Base-by-base conservation (phyloP, 1,140 invertebrate species). In the Conus betulinus region DNA sequence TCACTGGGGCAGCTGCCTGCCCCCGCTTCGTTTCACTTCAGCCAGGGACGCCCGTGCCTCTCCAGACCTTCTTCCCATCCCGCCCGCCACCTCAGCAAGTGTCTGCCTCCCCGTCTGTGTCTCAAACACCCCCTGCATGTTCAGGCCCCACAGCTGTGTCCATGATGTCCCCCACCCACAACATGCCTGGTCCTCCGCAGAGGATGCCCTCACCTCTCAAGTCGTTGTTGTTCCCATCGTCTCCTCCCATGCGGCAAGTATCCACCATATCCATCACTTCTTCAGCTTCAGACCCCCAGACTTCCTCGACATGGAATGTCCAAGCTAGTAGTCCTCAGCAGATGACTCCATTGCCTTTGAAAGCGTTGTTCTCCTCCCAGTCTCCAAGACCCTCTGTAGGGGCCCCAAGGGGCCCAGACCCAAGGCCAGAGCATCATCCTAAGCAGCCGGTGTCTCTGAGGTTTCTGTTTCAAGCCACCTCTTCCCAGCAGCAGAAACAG, bases 311-410 rank as follows among this genome's bases (percentile, higher is more conserved):
- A 39, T 39, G 39, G 39, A 39, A 39, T 39, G 39, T 39, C 39
- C 39, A 0, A 39, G 39, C 39, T 39, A 27, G 8, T 7, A 25
- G 13, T 8, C 15, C 51, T 6, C 51, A 13, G 15, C 39, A 53
- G 17, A 81, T 3, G 79, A 81, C 51, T 7, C 79, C 79, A 3
- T 53, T 53, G 51, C 11, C 79, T 8, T 7, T 81, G 17, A 81
- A 53, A 51, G 27, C 79, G 10, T 51, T 81, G 39, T 81, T 81
- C 79, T 71, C 67, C 76, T 78, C 76, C 76, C 27, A 27, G n/a
- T 39, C 76, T 78, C 76, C 25, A 11, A 27, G 8, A 23, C 27
- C 76, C 0, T 5, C 39, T 39, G 39, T 39, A 39, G 39, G 5
- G 8, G 79, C 51, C 13, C 13, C 27, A 4, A 7, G 52, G 52